These are phyloP conservation scores for Globodera ellingtonae DNA, from an alignment of 1,140 invertebrate species.

Conservation along the genomic window DNA sequence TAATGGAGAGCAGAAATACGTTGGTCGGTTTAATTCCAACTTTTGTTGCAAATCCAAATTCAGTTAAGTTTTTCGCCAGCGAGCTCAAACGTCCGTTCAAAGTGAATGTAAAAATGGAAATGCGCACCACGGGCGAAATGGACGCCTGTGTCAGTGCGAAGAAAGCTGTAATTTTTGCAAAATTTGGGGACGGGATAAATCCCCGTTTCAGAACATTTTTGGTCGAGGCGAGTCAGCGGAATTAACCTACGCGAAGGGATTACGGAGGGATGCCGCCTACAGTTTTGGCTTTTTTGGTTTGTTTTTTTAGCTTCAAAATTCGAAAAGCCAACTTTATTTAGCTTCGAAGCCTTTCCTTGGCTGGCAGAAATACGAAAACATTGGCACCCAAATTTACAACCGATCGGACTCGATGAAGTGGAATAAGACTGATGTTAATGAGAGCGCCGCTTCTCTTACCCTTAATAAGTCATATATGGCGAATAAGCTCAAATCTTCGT, in stretches of 20 bases:
- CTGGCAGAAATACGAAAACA: slow-evolving; percentile 58
- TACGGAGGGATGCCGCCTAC: slow-evolving; percentile 48
- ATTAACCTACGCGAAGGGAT: slow-evolving; percentile 52
- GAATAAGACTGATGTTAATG: slow-evolving; percentile 56
- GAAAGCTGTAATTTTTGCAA: slow-evolving; percentile 35
- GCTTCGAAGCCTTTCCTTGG: slow-evolving; percentile 58
- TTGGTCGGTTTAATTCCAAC: background rate
- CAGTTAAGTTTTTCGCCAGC: slow-evolving; percentile 3
- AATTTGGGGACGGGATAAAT: slow-evolving; percentile 18
- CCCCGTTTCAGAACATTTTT: slow-evolving; percentile 51
- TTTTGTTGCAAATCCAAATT: background rate
- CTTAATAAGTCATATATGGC: slow-evolving; percentile 40
- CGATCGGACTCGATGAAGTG: slow-evolving; percentile 49
- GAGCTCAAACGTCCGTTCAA: background rate
- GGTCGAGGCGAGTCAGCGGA: slow-evolving; percentile 56
- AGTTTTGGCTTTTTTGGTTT: slow-evolving; percentile 51
- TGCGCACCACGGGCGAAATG: slow-evolving; percentile 57
- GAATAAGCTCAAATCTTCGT: slow-evolving; percentile 43
- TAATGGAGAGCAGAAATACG: slow-evolving; percentile 1
- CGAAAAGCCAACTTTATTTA: background rate
- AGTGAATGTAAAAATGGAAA: slow-evolving; percentile 57
- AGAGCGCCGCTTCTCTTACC: slow-evolving; percentile 54
- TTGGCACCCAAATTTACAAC: slow-evolving; percentile 37
- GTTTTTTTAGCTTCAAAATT: background rate
- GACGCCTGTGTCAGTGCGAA: slow-evolving; percentile 52